Conservation (phyloP, 2,888 invertebrate genomes). For the Euspilapteryx auroguttella region DNA sequence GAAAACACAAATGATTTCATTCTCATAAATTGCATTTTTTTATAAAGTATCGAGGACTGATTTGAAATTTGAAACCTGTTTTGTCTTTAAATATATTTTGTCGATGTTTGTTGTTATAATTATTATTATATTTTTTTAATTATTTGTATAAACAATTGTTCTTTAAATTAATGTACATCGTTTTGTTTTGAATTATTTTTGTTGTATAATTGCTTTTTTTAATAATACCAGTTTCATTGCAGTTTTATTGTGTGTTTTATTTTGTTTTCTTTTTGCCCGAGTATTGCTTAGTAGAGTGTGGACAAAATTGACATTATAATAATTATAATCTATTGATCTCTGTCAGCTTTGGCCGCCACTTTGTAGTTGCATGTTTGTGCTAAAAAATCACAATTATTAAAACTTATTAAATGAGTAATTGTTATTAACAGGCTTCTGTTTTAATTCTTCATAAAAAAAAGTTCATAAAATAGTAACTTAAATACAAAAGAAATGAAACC, state of each 20-base stretch:
- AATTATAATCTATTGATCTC: no score
- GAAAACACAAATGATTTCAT: no score
- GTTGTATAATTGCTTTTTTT: slow-evolving; percentile 76
- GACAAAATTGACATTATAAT: no score
- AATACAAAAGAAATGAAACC: no score
- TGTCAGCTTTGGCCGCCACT: slow-evolving; percentile 19
- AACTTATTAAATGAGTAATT: no score
- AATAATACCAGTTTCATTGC: slow-evolving; percentile 75
- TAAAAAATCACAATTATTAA: slow-evolving; percentile 34
- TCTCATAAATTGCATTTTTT: slow-evolving; percentile 58
- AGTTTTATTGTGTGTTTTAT: slow-evolving; percentile 69
- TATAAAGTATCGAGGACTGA: slow-evolving; percentile 55
- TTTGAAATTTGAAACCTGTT: slow-evolving; percentile 53
- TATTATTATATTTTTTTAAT: slow-evolving; percentile 64
- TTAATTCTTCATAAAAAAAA: no score
- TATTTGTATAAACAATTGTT: slow-evolving; percentile 73
- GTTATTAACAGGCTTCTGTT: no score
- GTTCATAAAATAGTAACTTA: no score
- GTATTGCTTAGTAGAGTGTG: slow-evolving; percentile 44
- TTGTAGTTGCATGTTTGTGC: slow-evolving; percentile 34
- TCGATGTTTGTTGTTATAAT: slow-evolving; percentile 64
- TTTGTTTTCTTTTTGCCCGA: slow-evolving; percentile 34
- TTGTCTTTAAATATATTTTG: slow-evolving; percentile 62
- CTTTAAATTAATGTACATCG: slow-evolving; percentile 77
- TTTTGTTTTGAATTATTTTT: slow-evolving; percentile 76